phyloP scores from a whole-genome alignment of 2,888 invertebrate species.

The Lasioglossum pauxillum region DNA sequence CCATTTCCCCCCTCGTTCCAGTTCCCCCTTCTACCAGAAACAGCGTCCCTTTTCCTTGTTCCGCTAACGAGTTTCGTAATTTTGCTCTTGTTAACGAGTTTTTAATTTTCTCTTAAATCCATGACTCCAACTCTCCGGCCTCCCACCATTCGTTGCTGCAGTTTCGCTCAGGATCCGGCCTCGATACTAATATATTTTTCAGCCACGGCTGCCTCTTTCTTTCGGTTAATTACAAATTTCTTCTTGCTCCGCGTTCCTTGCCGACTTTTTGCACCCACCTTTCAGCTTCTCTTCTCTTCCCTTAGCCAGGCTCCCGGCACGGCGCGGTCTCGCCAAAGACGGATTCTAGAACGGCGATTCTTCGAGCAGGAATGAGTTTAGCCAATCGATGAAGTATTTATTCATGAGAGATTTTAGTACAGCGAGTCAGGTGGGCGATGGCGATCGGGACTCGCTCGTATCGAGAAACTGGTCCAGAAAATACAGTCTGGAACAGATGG shows the following conservation, averaged over 20 bases:
- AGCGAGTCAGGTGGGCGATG: neutral
- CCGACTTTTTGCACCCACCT: neutral
- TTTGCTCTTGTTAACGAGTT: slow-evolving; percentile 67
- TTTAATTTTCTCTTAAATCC: slow-evolving; percentile 65
- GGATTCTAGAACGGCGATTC: neutral
- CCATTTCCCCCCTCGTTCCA: neutral
- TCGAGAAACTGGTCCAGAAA: neutral
- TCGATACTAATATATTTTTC: slow-evolving; percentile 61
- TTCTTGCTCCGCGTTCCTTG: neutral
- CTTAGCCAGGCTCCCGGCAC: neutral
- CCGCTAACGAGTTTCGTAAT: slow-evolving; percentile 69
- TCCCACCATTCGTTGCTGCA: neutral
- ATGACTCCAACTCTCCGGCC: slow-evolving; percentile 32
- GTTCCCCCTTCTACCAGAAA: neutral
- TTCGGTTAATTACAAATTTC: slow-evolving; percentile 56
- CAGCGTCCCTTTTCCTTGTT: slow-evolving; percentile 39
- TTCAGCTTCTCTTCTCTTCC: neutral
- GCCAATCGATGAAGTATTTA: neutral
- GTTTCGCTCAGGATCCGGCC: slow-evolving; percentile 3
- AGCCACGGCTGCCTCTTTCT: slow-evolving; percentile 25
- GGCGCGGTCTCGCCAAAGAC: neutral
- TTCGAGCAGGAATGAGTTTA: slow-evolving; percentile 8
- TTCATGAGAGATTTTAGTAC: neutral
- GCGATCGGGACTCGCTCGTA: neutral
- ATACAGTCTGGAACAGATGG: neutral